Conservation (phyloP, 2,797 vertebrate genomes). For the Neostethus bicornis region DNA sequence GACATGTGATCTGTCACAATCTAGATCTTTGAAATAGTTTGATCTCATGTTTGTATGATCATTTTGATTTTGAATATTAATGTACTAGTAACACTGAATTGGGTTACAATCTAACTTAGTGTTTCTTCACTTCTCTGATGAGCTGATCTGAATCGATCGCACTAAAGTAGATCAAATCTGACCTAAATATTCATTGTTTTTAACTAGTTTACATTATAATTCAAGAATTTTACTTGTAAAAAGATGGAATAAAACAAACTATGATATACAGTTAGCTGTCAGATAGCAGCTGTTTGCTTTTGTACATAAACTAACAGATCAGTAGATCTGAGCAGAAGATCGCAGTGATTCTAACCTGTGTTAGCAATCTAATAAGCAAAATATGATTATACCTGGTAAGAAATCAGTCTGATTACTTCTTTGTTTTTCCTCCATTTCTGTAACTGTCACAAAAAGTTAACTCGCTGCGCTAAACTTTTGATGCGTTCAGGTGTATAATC, state of each 20-base stretch:
- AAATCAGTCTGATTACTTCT: slow-evolving; percentile 16
- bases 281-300: background rate
- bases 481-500: slow-evolving; percentile 41
- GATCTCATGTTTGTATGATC: background rate
- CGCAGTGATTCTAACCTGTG: background rate
- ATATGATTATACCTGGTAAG: slow-evolving; percentile 54
- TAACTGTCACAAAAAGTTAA: slow-evolving; percentile 27
- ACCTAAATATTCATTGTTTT: background rate
- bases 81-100: slow-evolving; percentile 3
- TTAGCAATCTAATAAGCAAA: background rate
- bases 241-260: background rate
- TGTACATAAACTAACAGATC: background rate
- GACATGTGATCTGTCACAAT: no score
- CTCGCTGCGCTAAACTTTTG: slow-evolving; percentile 51
- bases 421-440: slow-evolving; percentile 61
- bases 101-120: slow-evolving; percentile 24
- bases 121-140: slow-evolving; percentile 16
- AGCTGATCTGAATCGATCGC: slow-evolving; percentile 38
- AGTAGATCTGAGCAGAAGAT: background rate
- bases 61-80: background rate
- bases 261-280: slow-evolving; percentile 12
- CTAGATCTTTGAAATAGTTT: background rate
- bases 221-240: background rate
- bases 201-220: background rate
- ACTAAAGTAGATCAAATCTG: background rate